Base-by-base conservation (phyloP, 2,888 invertebrate species). In the Julus scanicus region DNA sequence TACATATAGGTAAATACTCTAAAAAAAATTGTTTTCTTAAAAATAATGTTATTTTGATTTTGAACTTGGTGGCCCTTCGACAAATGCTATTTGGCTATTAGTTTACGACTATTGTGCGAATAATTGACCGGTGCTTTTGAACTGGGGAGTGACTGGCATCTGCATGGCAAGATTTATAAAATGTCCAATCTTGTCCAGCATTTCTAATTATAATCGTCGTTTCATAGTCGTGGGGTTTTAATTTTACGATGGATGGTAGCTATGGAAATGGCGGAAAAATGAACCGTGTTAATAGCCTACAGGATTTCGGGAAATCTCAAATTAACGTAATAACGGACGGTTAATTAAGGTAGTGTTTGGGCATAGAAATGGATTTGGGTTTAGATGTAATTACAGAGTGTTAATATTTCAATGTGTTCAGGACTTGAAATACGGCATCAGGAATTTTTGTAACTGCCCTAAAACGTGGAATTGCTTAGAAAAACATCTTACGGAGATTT, bases 281-380 rank as follows among this genome's bases (percentile, higher is more conserved):
- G 71, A 71, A 71, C 71, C 71, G 71, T 71, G 71, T 71, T 71
- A 11, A 71, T 71, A 71, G 71, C 71, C 71, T 29, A 29, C 71
- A 71, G 71, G 71, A 29, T 71, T 71, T 71, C 8, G 71, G 9
- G 2, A 29, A 71, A 71, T 8, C 29, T 71, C 29, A 8, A 29
- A 71, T 71, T 71, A 71, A 71, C 71, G 71, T 29, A 9, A 9
- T 71, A 71, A 71, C 71, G 29, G 29, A 71, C 71, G 71, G 29
- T 29, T 29, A 71, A 71, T 71, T 71, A 71, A 71, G 2, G 71
- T 29, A 11, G 29, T 29, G 71, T 71, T 71, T 71, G 71, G n/a
- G 71, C 71, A 9, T 71, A 29, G 11, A 29, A 29, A 71, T 71
- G 71, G 29, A 20, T 49, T 49, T 49, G 49, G 9, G 29, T 71